Percentiles rank a stretch among this genome's conserved stretches.
Evolutionary conservation across 2,797 vertebrate genomes (phyloP).

Genomic region (Neomorphus geoffroyi): DNA sequence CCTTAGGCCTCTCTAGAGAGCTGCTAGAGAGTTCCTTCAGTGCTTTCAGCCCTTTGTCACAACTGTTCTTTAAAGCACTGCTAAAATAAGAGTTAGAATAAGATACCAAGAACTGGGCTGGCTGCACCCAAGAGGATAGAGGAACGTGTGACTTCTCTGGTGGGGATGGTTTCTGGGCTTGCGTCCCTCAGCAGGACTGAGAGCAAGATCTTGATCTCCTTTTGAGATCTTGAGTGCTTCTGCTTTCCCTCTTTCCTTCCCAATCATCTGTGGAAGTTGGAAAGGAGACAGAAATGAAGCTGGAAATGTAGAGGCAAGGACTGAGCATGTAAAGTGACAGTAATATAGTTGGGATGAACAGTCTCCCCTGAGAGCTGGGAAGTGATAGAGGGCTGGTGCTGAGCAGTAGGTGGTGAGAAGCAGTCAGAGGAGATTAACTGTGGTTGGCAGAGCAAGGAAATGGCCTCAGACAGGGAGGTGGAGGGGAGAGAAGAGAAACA

Average conservation of each 20-base stretch:
- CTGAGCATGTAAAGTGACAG: neutral
- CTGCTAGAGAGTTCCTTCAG: neutral
- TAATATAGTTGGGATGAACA: accelerated
- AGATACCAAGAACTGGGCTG: neutral
- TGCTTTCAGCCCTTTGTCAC: neutral
- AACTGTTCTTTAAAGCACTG: neutral
- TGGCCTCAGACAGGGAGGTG: neutral
- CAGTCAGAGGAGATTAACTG: neutral
- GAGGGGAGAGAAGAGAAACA: neutral
- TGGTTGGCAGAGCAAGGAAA: neutral
- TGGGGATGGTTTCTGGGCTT: neutral
- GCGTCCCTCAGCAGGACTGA: neutral
- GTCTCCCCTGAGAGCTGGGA: neutral
- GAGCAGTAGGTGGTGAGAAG: neutral
- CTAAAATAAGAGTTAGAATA: neutral
- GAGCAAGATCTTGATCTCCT: neutral
- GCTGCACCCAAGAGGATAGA: neutral
- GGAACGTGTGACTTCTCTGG: neutral
- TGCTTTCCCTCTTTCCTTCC: neutral
- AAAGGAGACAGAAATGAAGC: neutral
- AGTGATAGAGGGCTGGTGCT: no score
- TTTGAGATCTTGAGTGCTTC: neutral
- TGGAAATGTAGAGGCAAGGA: neutral
- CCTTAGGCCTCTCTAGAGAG: no score
- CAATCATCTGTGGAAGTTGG: neutral